phyloP scores from a whole-genome alignment of 2,113 vertebrate species.

The Oncorhynchus nerka region DNA sequence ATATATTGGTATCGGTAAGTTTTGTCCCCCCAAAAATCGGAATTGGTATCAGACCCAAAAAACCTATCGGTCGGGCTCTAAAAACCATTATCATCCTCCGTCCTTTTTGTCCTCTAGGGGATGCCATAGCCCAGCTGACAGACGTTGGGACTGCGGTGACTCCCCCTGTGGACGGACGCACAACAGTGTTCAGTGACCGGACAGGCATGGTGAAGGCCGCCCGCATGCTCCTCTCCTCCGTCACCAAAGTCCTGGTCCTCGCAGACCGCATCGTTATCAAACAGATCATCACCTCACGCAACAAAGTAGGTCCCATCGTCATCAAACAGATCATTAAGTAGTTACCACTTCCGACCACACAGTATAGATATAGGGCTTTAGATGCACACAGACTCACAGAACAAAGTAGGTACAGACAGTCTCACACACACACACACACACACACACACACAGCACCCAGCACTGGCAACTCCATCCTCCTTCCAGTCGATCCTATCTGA shows the following conservation, averaged over 20 bases:
- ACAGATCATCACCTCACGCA: constrained; percentile 94
- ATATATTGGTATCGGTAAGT: too few species aligned
- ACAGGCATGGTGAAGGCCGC: constrained; percentile 93
- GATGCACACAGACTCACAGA: not conserved
- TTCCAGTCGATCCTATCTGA: constrained; percentile 39
- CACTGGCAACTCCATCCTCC: constrained; percentile 2
- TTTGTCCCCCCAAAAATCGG: too few species aligned
- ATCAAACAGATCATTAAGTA: not conserved
- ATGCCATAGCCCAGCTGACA: constrained; percentile 92
- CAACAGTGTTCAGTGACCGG: constrained; percentile 89
- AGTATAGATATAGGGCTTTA: not conserved
- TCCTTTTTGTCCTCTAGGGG: constrained; percentile 72
- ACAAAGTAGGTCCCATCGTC: constrained; percentile 80
- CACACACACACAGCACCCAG: not conserved
- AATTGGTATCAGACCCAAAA: too few species aligned
- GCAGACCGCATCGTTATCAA: constrained; percentile 97
- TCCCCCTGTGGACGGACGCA: constrained; percentile 75
- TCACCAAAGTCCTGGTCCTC: constrained; percentile 94
- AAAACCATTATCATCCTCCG: not conserved
- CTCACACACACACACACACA: not conserved
- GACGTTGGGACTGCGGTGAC: constrained; percentile 75
- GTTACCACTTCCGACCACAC: not conserved
- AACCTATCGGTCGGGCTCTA: not conserved
- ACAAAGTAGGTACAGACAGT: not conserved
- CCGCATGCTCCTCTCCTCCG: constrained; percentile 91